phyloP scores from a whole-genome alignment of 2,113 vertebrate species.

The Channa maculata region DNA sequence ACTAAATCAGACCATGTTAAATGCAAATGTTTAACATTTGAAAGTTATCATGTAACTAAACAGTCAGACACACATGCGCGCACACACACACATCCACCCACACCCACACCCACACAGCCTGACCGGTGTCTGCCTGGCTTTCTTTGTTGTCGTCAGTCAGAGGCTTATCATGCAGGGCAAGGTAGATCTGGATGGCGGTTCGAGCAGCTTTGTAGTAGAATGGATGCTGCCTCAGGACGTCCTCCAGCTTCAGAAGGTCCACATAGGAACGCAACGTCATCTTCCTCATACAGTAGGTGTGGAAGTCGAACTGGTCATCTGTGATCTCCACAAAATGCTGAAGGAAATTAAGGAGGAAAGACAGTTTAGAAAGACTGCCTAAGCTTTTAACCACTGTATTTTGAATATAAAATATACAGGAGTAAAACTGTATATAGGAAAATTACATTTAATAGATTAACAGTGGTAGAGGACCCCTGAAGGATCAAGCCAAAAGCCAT shows the following conservation, averaged over 20 bases:
- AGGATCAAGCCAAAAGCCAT: too few species aligned
- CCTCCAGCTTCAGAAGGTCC: slow-evolving; percentile 94
- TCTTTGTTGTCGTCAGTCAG: slow-evolving; percentile 94
- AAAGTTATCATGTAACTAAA: too few species aligned
- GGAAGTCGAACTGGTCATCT: slow-evolving; percentile 97
- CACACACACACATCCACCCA: too few species aligned
- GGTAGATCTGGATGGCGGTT: slow-evolving; percentile 94
- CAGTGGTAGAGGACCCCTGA: too few species aligned
- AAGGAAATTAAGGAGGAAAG: neutral
- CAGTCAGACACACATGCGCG: too few species aligned
- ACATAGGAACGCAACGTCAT: slow-evolving; percentile 96
- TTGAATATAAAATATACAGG: too few species aligned
- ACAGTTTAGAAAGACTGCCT: slow-evolving; percentile 11
- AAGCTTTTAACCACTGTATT: too few species aligned
- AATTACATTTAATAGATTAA: too few species aligned
- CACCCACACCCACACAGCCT: slow-evolving; percentile 9
- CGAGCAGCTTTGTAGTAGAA: slow-evolving; percentile 95
- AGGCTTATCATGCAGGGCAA: slow-evolving; percentile 93
- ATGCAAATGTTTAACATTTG: too few species aligned
- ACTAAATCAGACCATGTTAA: too few species aligned
- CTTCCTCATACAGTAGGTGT: slow-evolving; percentile 97
- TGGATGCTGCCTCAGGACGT: slow-evolving; percentile 92
- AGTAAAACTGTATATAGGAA: too few species aligned
- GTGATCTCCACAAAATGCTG: slow-evolving; percentile 98
- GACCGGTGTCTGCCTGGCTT: slow-evolving; percentile 92